Evolutionary conservation across 2,113 vertebrate genomes (phyloP).

Genomic region (Parotia lawesii): DNA sequence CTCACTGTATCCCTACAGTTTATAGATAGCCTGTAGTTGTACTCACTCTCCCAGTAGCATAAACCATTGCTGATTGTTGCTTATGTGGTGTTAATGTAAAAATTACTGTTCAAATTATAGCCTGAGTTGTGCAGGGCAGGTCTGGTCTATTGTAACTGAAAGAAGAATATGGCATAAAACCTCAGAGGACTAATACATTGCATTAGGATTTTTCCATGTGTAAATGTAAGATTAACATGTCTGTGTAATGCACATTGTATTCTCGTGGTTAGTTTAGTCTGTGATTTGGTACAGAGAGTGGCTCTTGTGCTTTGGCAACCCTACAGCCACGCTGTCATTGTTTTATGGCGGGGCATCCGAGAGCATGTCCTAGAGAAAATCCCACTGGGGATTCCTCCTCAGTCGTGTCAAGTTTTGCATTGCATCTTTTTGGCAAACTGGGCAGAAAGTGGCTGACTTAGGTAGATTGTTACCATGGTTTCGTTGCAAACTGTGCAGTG

Average conservation of each 20-base stretch:
- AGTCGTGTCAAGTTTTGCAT: background rate
- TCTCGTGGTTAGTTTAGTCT: background rate
- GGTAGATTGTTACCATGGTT: background rate
- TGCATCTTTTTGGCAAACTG: background rate
- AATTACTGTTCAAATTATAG: background rate
- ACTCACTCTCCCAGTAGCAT: background rate
- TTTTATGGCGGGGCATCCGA: background rate
- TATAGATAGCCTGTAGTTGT: background rate
- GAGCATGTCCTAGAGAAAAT: background rate
- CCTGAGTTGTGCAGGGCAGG: background rate
- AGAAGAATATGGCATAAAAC: background rate
- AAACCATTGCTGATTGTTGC: background rate
- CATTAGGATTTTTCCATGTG: background rate
- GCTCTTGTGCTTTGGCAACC: background rate
- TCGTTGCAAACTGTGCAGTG: background rate
- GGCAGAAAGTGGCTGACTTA: background rate
- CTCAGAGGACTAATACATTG: background rate
- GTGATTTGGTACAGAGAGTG: background rate
- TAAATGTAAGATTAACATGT: background rate
- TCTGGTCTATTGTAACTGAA: background rate
- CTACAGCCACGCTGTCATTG: accelerated
- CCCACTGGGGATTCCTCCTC: background rate
- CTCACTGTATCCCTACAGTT: background rate
- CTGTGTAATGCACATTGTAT: background rate
- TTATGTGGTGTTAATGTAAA: background rate